These are phyloP conservation scores for Apamea crenata DNA, from an alignment of 2,888 invertebrate genomes.

Conservation along the genomic window DNA sequence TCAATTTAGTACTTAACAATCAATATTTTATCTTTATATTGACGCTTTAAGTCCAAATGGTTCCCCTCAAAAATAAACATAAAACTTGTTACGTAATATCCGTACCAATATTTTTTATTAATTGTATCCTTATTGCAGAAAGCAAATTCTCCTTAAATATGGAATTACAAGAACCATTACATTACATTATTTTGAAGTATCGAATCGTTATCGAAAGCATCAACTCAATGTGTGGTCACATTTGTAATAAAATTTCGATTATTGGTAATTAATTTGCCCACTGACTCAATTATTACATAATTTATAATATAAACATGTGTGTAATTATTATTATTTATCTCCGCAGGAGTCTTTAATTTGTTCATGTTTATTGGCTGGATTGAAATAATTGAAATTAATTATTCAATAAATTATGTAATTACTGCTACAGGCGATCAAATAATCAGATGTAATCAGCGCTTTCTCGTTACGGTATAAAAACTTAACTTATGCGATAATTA, in stretches of 20 bases:
- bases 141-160: slow-evolving; percentile 22
- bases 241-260: slow-evolving; percentile 32
- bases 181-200: slow-evolving; percentile 14
- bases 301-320: slow-evolving; percentile 27
- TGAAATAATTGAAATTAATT: slow-evolving; percentile 13
- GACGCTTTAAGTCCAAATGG: background rate
- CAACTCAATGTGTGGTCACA: slow-evolving; percentile 38
- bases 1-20: background rate
- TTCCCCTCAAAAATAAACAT: background rate
- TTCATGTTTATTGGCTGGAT: slow-evolving; percentile 23
- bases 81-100: slow-evolving; percentile 22
- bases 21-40: too few species aligned
- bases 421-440: slow-evolving; percentile 11
- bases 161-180: slow-evolving; percentile 10
- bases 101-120: slow-evolving; percentile 9
- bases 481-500: slow-evolving; percentile 13
- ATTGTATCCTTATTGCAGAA: slow-evolving; percentile 27
- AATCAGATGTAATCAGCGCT: slow-evolving; percentile 13
- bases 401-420: slow-evolving; percentile 15
- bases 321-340: slow-evolving; percentile 30
- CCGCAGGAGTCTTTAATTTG: slow-evolving; percentile 14
- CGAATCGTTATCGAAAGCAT: slow-evolving; percentile 19
- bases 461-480: slow-evolving; percentile 21
- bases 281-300: slow-evolving; percentile 34
- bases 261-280: slow-evolving; percentile 23